These are phyloP conservation scores for Discoglossus pictus DNA, from an alignment of 2,797 vertebrate genomes.

Conservation along the genomic window DNA sequence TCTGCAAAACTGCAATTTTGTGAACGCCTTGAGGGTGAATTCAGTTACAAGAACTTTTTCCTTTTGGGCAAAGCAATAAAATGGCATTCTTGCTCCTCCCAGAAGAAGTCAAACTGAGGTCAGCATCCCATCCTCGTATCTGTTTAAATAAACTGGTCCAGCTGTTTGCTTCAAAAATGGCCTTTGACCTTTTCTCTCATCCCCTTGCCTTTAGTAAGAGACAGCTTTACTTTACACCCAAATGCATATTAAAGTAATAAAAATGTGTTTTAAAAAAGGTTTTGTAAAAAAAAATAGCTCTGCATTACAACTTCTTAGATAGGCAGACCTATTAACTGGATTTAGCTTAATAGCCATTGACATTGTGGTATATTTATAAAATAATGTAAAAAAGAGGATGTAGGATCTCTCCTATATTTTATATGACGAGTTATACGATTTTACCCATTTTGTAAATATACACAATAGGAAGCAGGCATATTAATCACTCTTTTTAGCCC, in stretches of 20 bases:
- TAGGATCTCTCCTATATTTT: too few relatives aligned
- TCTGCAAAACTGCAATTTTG: conserved; percentile 59
- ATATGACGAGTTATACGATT: too few relatives aligned
- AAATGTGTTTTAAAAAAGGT: neutral
- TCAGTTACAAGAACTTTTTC: conserved; percentile 74
- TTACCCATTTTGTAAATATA: too few relatives aligned
- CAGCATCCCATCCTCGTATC: conserved; percentile 79
- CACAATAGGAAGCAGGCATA: too few relatives aligned
- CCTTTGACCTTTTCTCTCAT: conserved; percentile 82
- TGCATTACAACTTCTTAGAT: too few relatives aligned
- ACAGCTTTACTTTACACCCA: conserved; percentile 68
- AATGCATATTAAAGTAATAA: conserved; percentile 47
- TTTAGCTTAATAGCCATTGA: too few relatives aligned
- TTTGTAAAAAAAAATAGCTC: too few relatives aligned
- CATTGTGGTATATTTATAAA: too few relatives aligned
- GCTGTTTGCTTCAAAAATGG: conserved; percentile 88
- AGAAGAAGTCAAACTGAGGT: conserved; percentile 82
- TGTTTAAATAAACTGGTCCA: conserved; percentile 93
- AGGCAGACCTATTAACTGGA: too few relatives aligned
- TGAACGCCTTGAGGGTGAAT: conserved; percentile 70
- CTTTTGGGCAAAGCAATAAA: conserved; percentile 83
- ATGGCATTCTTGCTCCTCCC: conserved; percentile 80
- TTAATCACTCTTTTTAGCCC: too few relatives aligned
- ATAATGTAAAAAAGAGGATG: too few relatives aligned
- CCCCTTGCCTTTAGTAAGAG: conserved; percentile 71